These are phyloP conservation scores for Gallinago media DNA, from an alignment of 2,113 vertebrate genomes.

Conservation along the genomic window DNA sequence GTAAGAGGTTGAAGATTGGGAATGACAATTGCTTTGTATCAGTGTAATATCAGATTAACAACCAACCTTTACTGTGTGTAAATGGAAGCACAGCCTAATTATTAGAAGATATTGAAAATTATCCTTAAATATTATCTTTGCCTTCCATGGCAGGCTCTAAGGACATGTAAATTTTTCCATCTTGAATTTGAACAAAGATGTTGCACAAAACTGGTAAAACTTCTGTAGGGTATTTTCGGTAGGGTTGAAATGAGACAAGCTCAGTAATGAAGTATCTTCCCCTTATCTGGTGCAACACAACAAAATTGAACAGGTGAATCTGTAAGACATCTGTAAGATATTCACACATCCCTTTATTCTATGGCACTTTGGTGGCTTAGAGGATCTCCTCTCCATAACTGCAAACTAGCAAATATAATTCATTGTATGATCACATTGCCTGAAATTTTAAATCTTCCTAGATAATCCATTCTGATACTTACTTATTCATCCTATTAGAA, in stretches of 20 bases:
- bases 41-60: background rate
- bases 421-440: background rate
- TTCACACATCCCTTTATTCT: background rate
- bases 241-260: background rate
- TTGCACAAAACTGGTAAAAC: background rate
- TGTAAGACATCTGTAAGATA: background rate
- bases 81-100: background rate
- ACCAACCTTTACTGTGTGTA: background rate
- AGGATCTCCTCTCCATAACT: rapidly evolving
- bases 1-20: background rate
- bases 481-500: background rate
- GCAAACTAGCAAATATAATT: background rate
- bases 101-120: background rate
- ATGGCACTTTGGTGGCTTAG: background rate
- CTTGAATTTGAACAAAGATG: background rate
- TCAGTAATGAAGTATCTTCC: background rate
- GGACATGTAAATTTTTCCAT: background rate
- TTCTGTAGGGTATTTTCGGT: background rate
- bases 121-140: background rate
- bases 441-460: background rate
- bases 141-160: background rate
- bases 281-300: background rate
- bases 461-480: background rate
- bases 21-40: background rate
- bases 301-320: background rate